These are phyloP conservation scores for Sicus ferrugineus DNA, from an alignment of 2,888 invertebrate species.

Conservation along the genomic window DNA sequence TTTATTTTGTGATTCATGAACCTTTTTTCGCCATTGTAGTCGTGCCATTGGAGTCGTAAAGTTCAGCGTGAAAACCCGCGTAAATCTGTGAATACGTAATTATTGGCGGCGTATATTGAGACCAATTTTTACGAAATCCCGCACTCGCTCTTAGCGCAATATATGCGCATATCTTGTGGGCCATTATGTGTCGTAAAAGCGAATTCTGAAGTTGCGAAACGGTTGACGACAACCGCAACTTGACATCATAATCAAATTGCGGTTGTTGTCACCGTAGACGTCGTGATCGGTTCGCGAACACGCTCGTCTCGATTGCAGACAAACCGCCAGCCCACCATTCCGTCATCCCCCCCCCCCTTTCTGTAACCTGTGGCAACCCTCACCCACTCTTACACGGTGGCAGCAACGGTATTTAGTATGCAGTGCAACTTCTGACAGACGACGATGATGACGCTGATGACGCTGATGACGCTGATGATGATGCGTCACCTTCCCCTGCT, in stretches of 20 bases:
- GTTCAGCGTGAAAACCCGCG: too few species aligned
- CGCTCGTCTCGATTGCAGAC: conserved; percentile 2
- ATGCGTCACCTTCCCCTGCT: conserved; percentile 26
- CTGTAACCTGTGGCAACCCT: too few species aligned
- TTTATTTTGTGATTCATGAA: too few species aligned
- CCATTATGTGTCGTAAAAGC: neutral
- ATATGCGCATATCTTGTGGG: neutral
- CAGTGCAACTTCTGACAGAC: conserved; percentile 27
- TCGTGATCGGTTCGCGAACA: conserved; percentile 4
- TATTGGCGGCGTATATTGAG: too few species aligned
- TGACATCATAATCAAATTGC: conserved; percentile 30
- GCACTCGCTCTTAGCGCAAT: neutral
- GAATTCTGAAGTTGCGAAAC: neutral
- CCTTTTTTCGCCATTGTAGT: too few species aligned
- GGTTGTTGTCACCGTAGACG: too few species aligned
- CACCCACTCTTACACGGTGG: conserved; percentile 13
- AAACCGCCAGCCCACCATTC: neutral
- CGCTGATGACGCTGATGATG: neutral
- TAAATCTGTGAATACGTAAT: neutral
- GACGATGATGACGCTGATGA: conserved; percentile 6
- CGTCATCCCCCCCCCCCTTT: conserved; percentile 22
- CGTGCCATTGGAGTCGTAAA: too few species aligned
- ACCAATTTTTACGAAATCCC: conserved; percentile 1
- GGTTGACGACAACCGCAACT: neutral
- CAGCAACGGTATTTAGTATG: conserved; percentile 32